phyloP scores from a whole-genome alignment of 2,113 vertebrate species.

The Laticauda laticaudata region DNA sequence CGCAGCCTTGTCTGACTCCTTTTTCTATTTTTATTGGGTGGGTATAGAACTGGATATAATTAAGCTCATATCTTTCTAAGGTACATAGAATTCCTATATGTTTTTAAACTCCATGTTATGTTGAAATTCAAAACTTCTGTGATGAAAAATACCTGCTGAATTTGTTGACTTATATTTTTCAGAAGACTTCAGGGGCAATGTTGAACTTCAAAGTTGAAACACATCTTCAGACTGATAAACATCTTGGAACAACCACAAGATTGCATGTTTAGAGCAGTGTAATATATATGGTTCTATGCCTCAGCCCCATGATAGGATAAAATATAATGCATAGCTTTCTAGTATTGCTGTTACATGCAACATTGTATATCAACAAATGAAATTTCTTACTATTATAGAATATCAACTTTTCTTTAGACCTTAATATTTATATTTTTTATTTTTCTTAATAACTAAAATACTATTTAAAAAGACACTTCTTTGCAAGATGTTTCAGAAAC shows the following conservation, averaged over 20 bases:
- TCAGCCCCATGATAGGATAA: background rate
- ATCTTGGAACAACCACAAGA: background rate
- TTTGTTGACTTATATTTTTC: background rate
- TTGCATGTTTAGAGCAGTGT: background rate
- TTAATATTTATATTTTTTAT: background rate
- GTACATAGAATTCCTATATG: no score
- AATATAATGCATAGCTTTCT: background rate
- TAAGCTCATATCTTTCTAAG: background rate
- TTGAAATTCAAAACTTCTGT: background rate
- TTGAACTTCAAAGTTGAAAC: background rate
- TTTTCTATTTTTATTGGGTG: no score
- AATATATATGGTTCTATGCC: background rate
- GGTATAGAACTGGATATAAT: background rate
- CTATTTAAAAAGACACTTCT: background rate
- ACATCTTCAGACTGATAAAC: background rate
- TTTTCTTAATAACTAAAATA: background rate
- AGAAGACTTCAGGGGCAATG: background rate
- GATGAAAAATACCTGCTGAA: background rate
- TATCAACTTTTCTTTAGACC: background rate
- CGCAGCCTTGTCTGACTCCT: no score
- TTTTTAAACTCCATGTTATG: no score
- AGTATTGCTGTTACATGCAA: conserved; percentile 1
- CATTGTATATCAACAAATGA: background rate
- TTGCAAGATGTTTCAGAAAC: background rate
- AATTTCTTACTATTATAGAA: conserved; percentile 13